These are phyloP conservation scores for Hydroisotoma schaefferi DNA, from an alignment of 2,888 invertebrate genomes.

Conservation along the genomic window DNA sequence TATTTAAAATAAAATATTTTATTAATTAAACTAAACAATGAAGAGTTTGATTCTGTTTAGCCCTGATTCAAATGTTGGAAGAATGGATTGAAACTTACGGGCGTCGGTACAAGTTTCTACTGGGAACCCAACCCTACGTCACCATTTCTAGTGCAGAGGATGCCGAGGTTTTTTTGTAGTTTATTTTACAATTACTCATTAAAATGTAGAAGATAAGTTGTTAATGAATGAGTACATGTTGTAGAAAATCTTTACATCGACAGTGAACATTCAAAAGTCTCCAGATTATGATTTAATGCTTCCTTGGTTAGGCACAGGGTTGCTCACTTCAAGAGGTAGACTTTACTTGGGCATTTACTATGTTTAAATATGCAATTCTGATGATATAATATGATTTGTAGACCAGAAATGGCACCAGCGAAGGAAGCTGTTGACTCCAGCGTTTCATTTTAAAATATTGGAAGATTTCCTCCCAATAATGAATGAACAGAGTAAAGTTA, in stretches of 20 bases:
- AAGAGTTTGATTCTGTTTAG: no score
- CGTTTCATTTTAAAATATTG: conserved; percentile 57
- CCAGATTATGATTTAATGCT: conserved; percentile 26
- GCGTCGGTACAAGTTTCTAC: neutral
- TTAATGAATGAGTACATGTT: neutral
- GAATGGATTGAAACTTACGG: conserved; percentile 9
- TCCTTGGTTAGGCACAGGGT: conserved; percentile 36
- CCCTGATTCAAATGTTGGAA: neutral
- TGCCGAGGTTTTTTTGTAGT: conserved; percentile 12
- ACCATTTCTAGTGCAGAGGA: conserved; percentile 1
- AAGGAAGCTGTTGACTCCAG: conserved; percentile 59
- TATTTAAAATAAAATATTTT: neutral
- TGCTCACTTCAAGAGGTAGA: conserved; percentile 17
- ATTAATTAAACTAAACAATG: no score
- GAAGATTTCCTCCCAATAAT: conserved; percentile 56
- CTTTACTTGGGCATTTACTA: neutral
- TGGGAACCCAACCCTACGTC: conserved; percentile 3
- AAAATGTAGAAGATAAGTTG: neutral
- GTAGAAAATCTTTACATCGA: conserved; percentile 30
- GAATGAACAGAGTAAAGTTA: conserved; percentile 53
- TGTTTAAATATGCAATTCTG: conserved; percentile 1
- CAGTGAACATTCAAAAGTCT: conserved; percentile 30
- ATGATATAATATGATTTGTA: conserved; percentile 3
- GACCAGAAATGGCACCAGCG: conserved; percentile 59
- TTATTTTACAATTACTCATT: neutral